Base-by-base conservation (phyloP, 1,140 invertebrate genomes). In the Drosophila pachea region DNA sequence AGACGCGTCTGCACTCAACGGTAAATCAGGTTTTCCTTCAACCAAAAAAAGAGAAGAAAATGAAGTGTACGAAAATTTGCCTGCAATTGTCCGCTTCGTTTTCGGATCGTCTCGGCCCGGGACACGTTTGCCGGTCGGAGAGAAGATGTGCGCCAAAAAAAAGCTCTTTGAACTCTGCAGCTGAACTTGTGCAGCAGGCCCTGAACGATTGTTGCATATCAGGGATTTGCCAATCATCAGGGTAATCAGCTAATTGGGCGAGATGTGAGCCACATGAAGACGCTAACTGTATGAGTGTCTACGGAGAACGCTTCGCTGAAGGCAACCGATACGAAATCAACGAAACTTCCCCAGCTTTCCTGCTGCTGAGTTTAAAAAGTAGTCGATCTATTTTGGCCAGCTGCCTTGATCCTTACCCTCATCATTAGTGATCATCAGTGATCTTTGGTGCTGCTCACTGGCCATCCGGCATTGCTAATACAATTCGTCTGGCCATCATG, bases 1-100 rank as follows among this genome's bases (percentile, higher is more conserved):
- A 54, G 66, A 79, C 59, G 76, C 65, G 77, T 68, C 65, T 48
- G 43, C 64, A 66, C 50, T 58, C 68, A 65, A 83, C 79, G 79
- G 79, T 83, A 83, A 83, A 83, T 83, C 79, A 83, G 79, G 79
- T 83, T 83, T 79, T 83, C 76, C 76, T 73, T 76, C 86, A 67
- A 68, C 40, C 36, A 55, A 78, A 56, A 64, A 81, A 72, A 79
- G 65, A 79, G 58, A 68, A 58, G 64, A 76, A 81, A 72, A 79
- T 65, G 73, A 62, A 68, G 53, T 61, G 22, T 32, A 36, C 71
- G 74, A 77, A 78, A 63, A 68, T 78, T 78, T 62, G 66, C 76
- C 73, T 73, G 73, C 43, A 66, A 82, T 77, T 75, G 64, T 67
- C 63, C 47, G 40, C 33, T 62, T 52, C 45, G 54, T 45, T 22